A percentile compares a stretch with the other conserved stretches of the same genome.
Conservation (phyloP, 2,113 vertebrate genomes). For the Xiphophorus maculatus region DNA sequence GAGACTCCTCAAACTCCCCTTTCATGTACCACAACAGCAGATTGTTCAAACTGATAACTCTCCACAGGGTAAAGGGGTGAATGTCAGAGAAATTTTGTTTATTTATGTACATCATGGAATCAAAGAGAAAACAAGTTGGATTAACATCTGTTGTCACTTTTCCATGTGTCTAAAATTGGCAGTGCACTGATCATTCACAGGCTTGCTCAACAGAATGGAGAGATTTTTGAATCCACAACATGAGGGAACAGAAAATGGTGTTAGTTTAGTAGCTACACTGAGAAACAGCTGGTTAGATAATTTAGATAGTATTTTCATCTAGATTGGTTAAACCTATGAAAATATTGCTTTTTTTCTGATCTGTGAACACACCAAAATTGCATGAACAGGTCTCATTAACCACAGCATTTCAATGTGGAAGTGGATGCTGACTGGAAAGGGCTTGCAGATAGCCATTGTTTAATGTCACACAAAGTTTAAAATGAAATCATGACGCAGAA, state of each 20-base stretch:
- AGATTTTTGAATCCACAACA: background rate
- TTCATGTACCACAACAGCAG: slow-evolving; percentile 37
- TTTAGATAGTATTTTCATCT: background rate
- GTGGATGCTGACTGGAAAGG: background rate
- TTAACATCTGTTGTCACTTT: slow-evolving; percentile 9
- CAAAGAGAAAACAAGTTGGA: background rate
- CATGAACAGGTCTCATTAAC: no score
- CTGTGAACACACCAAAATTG: background rate
- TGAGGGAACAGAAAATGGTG: background rate
- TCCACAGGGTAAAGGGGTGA: slow-evolving; percentile 33
- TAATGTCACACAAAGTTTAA: no score
- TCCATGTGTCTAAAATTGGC: background rate
- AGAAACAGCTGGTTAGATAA: background rate
- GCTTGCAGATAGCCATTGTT: no score
- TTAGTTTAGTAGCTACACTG: background rate
- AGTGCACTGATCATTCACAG: background rate
- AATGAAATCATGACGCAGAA: no score
- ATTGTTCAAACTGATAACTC: slow-evolving; percentile 47
- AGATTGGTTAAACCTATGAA: background rate
- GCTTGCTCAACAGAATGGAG: background rate
- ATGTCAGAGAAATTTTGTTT: slow-evolving; percentile 18
- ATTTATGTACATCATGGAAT: slow-evolving; percentile 19
- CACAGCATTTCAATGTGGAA: background rate
- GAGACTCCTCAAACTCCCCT: slow-evolving; percentile 24
- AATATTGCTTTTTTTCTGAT: background rate